Conservation (phyloP, 1,140 invertebrate species). For the Drosophila bocqueti region DNA sequence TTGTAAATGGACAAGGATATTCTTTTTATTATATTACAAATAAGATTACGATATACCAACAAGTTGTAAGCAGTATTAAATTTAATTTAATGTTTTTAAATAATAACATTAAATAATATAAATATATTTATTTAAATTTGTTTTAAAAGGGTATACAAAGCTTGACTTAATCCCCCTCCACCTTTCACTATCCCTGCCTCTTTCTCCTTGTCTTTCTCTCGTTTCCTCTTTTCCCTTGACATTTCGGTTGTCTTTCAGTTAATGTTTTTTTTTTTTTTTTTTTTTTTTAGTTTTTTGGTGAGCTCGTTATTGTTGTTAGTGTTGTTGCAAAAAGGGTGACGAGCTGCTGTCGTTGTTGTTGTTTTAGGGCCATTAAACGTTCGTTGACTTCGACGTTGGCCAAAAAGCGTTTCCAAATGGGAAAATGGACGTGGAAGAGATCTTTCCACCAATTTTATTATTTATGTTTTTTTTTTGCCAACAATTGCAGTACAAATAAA, state of each 20-base stretch:
- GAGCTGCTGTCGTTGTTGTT: conserved; percentile 12
- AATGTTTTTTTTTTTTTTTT: neutral
- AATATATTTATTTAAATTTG: neutral
- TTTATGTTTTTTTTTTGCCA: conserved; percentile 1
- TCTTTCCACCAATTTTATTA: conserved; percentile 8
- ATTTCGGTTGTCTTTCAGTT: conserved; percentile 43
- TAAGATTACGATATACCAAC: too few species aligned
- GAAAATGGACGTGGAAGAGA: conserved; percentile 25
- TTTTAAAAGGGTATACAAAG: conserved; percentile 6
- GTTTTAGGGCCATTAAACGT: conserved; percentile 51
- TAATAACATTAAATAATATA: neutral
- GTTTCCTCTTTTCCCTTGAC: conserved; percentile 39
- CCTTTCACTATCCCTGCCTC: conserved; percentile 10
- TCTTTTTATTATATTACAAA: too few species aligned
- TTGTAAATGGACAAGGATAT: too few species aligned
- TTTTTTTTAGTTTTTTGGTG: conserved; percentile 6
- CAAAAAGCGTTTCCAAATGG: conserved; percentile 23
- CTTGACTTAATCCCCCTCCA: conserved; percentile 13
- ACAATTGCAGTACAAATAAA: conserved; percentile 17
- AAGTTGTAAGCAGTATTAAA: too few species aligned
- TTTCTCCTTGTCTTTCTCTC: conserved; percentile 3
- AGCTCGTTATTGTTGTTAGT: conserved; percentile 19
- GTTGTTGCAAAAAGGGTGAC: conserved; percentile 47
- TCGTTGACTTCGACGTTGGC: conserved; percentile 42
- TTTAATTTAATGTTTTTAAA: neutral